These are phyloP conservation scores for Taenaris catops DNA, from an alignment of 2,888 invertebrate genomes.

Conservation along the genomic window DNA sequence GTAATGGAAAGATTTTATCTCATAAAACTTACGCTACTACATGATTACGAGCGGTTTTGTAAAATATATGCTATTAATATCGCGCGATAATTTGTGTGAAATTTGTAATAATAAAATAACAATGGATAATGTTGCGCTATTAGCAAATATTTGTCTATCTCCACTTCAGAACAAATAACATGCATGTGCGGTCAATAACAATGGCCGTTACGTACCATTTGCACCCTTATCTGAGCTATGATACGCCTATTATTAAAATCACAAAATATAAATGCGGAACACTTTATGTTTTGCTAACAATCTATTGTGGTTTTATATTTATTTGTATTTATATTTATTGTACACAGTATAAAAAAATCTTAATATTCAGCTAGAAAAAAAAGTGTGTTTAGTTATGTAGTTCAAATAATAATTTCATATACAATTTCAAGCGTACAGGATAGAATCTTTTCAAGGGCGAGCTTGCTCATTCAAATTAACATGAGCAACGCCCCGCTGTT, in stretches of 20 bases:
- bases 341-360: no score
- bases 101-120: constrained; percentile 13
- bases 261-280: constrained; percentile 6
- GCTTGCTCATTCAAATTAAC: not conserved
- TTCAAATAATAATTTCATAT: no score
- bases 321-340: no score
- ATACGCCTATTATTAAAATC: constrained; percentile 22
- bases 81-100: no score
- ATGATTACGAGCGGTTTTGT: no score
- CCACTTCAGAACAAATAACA: constrained; percentile 24
- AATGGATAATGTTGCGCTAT: constrained; percentile 1
- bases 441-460: no score
- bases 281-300: constrained; percentile 7
- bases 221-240: constrained; percentile 25
- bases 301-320: constrained; percentile 9
- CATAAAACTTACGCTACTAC: no score
- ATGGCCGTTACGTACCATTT: constrained; percentile 22
- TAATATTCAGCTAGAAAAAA: no score
- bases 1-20: no score
- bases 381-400: no score
- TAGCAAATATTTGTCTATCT: constrained; percentile 16
- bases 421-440: no score
- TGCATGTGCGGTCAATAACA: constrained; percentile 25
- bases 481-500: constrained; percentile 2
- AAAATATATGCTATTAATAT: no score